Conservation (phyloP, 92 coral and sea anemone genomes). For the Phymanthus crucifer region DNA sequence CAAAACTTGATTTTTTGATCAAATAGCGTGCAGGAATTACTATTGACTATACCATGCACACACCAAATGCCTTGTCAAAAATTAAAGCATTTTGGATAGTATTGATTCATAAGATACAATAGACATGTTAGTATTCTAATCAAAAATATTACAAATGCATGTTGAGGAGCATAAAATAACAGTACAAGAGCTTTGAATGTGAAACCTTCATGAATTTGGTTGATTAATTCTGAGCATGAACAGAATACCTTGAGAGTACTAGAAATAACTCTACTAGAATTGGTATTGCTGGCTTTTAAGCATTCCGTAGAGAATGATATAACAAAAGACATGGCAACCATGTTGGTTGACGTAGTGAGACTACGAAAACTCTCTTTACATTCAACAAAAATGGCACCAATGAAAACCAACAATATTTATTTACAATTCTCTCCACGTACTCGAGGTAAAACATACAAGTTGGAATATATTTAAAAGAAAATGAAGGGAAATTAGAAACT, state of each 20-base stretch:
- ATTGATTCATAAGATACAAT: background rate
- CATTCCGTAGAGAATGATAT: no score
- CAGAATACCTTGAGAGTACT: no score
- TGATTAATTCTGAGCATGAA: background rate
- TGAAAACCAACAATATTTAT: no score
- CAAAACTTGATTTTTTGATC: constrained; percentile 9
- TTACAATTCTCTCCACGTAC: no score
- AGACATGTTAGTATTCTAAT: background rate
- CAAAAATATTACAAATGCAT: background rate
- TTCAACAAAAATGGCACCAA: no score
- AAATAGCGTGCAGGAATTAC: background rate
- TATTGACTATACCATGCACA: background rate
- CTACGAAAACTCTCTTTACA: no score
- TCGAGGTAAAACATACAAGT: background rate
- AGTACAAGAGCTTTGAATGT: background rate
- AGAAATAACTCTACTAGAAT: no score
- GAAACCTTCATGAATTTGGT: background rate
- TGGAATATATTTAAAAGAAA: background rate
- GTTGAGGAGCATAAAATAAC: background rate
- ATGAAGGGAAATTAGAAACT: background rate
- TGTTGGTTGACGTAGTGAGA: no score
- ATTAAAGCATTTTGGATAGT: constrained; percentile 2
- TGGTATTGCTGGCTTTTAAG: no score
- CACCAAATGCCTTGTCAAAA: background rate
- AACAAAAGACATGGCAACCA: no score